Conservation (phyloP, 2,888 invertebrate species). For the Thelaira solivaga region DNA sequence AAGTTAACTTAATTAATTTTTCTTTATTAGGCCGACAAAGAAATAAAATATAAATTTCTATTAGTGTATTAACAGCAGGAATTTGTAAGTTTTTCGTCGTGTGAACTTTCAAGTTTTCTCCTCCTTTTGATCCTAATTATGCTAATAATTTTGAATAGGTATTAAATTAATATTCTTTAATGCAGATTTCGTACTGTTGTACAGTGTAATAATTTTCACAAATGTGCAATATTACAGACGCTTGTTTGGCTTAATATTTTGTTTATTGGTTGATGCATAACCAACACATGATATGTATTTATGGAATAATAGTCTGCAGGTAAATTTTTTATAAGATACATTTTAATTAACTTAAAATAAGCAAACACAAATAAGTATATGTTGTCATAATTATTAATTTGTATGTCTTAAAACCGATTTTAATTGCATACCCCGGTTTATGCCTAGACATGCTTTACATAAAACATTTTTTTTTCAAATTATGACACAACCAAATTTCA, state of each 20-base stretch:
- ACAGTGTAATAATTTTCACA: no score
- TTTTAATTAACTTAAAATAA: not conserved
- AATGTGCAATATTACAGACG: not conserved
- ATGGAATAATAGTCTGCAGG: not conserved
- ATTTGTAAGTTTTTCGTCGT: no score
- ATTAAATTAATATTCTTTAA: no score
- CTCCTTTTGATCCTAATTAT: no score
- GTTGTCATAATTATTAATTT: constrained; percentile 2
- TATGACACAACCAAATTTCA: constrained; percentile 2
- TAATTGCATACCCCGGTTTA: not conserved
- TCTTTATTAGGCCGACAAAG: no score
- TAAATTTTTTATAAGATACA: not conserved
- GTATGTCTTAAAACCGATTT: constrained; percentile 18
- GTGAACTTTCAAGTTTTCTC: no score
- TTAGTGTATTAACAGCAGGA: no score
- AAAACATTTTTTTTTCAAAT: not conserved
- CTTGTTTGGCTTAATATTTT: not conserved
- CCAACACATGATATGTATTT: not conserved
- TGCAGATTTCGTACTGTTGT: no score
- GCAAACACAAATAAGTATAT: no score
- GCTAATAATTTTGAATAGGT: no score
- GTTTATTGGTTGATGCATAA: not conserved
- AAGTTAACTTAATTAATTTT: no score
- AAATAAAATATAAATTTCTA: no score
- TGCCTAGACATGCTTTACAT: constrained; percentile 4